phyloP scores from a whole-genome alignment of 1,140 invertebrate genomes.

The Platyscapa corneri region DNA sequence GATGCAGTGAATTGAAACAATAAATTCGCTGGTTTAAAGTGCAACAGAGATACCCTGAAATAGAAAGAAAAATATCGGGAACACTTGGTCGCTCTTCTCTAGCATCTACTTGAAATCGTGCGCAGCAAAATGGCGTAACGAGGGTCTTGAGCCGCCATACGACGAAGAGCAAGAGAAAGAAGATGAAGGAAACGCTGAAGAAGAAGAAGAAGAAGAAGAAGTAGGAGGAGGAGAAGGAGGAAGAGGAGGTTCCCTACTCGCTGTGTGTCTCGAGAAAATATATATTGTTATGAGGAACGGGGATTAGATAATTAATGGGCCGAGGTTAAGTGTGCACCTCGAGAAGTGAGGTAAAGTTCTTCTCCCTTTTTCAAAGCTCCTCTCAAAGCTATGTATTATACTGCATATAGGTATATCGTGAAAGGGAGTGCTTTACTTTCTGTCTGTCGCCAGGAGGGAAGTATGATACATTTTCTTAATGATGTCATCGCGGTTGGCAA shows the following conservation, averaged over 20 bases:
- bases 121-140: conserved; percentile 26
- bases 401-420: neutral
- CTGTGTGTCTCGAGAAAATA: conserved; percentile 38
- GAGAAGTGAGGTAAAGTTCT: conserved; percentile 20
- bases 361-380: conserved; percentile 24
- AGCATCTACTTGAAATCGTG: conserved; percentile 35
- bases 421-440: conserved; percentile 22
- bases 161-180: too few species aligned
- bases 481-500: conserved; percentile 44
- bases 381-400: neutral
- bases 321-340: conserved; percentile 50
- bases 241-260: neutral
- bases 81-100: conserved; percentile 24
- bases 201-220: neutral
- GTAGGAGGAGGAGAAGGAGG: neutral
- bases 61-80: neutral
- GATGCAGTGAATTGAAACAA: neutral
- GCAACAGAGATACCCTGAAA: neutral
- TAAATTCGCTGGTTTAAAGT: too few species aligned
- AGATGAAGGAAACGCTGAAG: too few species aligned
- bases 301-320: conserved; percentile 58
- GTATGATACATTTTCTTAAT: conserved; percentile 47
- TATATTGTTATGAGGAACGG: conserved; percentile 57
- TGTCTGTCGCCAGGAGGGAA: conserved; percentile 10
- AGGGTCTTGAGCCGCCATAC: neutral